Base-by-base conservation (phyloP, 2,797 vertebrate species). In the Rachycentron canadum region DNA sequence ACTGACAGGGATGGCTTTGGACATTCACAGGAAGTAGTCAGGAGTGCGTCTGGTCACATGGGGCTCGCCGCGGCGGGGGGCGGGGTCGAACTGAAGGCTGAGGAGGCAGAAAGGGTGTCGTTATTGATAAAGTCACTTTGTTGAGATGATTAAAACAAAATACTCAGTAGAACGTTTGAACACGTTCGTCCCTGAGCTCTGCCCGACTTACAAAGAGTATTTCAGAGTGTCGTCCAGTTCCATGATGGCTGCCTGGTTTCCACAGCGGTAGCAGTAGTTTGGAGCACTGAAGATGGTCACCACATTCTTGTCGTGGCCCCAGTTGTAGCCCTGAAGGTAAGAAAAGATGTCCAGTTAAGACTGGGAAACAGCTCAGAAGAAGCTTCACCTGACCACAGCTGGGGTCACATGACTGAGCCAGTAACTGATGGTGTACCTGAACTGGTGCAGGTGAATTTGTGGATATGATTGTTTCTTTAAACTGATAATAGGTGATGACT, bases 211-310 rank as follows among this genome's bases (percentile, higher is more conserved):
- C 97, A 98, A 98, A 87, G 97, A 98, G 87, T 98, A 98, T 94
- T 98, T 98, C 91, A 98, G 96, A 93, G 97, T 98, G 91, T 98
- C 97, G 80, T 98, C 97, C 94, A 98, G 94, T 92, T 98, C 97
- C 97, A 98, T 98, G 91, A 98, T 98, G 94, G 97, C 97, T 81
- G 97, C 97, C 94, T 98, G 97, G 95, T 98, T 98, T 90, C 97
- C 97, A 83, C 97, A 98, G 70, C 97, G 97, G 53, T 98, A 98
- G 83, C 97, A 98, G 93, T 98, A 98, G 96, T 98, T 98, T 34
- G 97, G 97, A n/a, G 97, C 97, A 79, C 97, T 98, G 91, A 98
- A 98, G 91, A 98, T 98, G 91, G 97, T 98, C 32, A 98, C 97
- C 93, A 98, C 97, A 1, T 98, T 98, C 92, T 97, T 96, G 89